Evolutionary conservation across 92 coral and sea anemone species (phyloP).

Genomic region (Paramuricea clavata): DNA sequence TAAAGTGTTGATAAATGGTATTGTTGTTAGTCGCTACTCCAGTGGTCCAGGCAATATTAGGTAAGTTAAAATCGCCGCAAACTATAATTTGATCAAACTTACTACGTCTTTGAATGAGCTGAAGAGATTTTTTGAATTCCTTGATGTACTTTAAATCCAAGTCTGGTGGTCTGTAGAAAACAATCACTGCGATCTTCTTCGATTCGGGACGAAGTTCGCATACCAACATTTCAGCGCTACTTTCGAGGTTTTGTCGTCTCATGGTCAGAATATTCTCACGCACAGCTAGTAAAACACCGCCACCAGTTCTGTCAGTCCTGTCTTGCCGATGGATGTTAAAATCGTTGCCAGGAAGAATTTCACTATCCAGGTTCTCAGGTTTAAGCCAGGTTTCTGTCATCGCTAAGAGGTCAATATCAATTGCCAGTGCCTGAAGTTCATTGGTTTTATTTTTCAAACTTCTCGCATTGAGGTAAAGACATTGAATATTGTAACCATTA

Average conservation of each 20-base stretch:
- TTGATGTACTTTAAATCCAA: constrained; percentile 33
- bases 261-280: constrained; percentile 61
- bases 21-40: constrained; percentile 30
- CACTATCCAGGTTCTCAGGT: neutral
- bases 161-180: constrained; percentile 48
- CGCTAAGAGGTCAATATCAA: too few species aligned
- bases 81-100: constrained; percentile 36
- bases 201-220: constrained; percentile 47
- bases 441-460: too few species aligned
- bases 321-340: neutral
- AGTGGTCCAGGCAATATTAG: constrained; percentile 45
- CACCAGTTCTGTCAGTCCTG: constrained; percentile 46
- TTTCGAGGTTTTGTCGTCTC: constrained; percentile 63
- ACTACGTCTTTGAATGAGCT: constrained; percentile 27
- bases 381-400: too few species aligned
- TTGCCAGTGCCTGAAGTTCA: too few species aligned
- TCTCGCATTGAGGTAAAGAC: too few species aligned
- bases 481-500: too few species aligned
- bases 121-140: too few species aligned
- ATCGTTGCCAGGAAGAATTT: neutral
- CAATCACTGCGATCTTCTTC: constrained; percentile 41
- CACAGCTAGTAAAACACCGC: constrained; percentile 34
- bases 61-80: constrained; percentile 40
- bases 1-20: constrained; percentile 12
- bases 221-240: constrained; percentile 33